Percentiles rank a stretch among this genome's conserved stretches.
phyloP scores from a whole-genome alignment of 2,113 vertebrate genomes.

The Peromyscus maniculatus region DNA sequence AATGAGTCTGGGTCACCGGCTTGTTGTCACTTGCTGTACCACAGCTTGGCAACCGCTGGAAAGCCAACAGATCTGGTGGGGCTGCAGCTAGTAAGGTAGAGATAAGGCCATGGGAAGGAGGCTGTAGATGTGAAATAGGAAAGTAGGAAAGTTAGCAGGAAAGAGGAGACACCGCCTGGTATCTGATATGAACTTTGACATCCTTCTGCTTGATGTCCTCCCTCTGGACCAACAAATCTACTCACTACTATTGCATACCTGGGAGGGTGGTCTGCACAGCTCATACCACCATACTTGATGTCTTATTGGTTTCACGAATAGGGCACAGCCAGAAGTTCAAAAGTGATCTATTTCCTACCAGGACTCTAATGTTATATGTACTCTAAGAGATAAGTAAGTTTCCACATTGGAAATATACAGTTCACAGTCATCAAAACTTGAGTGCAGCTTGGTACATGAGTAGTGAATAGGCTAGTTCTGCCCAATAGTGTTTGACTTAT shows the following conservation, averaged over 20 bases:
- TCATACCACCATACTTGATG: background rate
- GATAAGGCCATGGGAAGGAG: background rate
- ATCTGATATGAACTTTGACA: background rate
- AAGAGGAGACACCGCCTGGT: background rate
- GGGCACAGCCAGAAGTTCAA: background rate
- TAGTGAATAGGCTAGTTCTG: background rate
- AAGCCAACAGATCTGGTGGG: background rate
- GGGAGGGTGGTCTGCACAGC: background rate
- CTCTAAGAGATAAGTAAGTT: background rate
- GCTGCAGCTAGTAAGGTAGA: background rate
- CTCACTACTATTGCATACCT: background rate
- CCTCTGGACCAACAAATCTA: background rate
- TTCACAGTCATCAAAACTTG: slow-evolving; percentile 27
- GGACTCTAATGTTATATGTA: background rate
- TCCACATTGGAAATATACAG: background rate
- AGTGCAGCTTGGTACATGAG: background rate
- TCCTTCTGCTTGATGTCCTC: background rate
- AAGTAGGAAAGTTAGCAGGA: background rate
- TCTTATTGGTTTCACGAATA: background rate
- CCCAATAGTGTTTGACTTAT: background rate
- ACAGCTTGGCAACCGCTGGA: background rate
- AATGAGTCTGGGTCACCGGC: background rate
- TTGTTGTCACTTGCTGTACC: background rate
- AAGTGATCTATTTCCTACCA: background rate
- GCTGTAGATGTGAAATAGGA: background rate